Evolutionary conservation across 2,797 vertebrate species (phyloP).

Genomic region (Anabas testudineus): DNA sequence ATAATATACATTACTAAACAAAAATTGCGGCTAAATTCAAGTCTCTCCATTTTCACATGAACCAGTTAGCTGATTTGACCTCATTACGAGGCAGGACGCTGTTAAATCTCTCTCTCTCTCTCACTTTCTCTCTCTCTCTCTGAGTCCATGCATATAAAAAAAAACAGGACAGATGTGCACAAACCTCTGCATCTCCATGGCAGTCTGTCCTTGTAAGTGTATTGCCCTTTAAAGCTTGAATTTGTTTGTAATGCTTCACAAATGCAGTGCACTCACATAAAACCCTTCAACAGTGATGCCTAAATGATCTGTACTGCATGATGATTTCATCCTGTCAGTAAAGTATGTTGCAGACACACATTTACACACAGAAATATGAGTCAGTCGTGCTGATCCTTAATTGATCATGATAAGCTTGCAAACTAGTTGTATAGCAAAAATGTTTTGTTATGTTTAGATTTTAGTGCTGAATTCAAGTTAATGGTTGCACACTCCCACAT

Average conservation of each 20-base stretch:
- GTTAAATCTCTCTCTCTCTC: slow-evolving; percentile 66
- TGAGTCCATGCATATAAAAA: slow-evolving; percentile 46
- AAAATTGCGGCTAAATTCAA: not conserved
- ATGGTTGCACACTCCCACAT: slow-evolving; percentile 42
- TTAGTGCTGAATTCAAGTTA: slow-evolving; percentile 44
- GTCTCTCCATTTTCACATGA: slow-evolving; percentile 47
- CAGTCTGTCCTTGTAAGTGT: slow-evolving; percentile 54
- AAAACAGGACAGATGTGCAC: slow-evolving; percentile 68
- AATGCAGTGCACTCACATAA: slow-evolving; percentile 40
- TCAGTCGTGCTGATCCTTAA: not conserved
- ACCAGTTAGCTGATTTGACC: slow-evolving; percentile 70
- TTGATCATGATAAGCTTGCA: not conserved
- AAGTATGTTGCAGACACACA: not conserved
- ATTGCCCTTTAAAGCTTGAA: slow-evolving; percentile 66
- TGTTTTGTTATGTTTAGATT: slow-evolving; percentile 20
- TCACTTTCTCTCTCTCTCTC: slow-evolving; percentile 57
- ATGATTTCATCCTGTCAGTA: not conserved
- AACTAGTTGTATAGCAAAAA: not conserved
- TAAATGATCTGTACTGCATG: slow-evolving; percentile 8
- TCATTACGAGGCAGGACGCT: slow-evolving; percentile 57
- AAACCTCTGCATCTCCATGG: slow-evolving; percentile 53
- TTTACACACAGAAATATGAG: not conserved
- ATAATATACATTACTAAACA: not conserved
- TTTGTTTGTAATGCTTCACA: slow-evolving; percentile 45
- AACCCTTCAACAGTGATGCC: not conserved